Base-by-base conservation (phyloP, 2,888 invertebrate species). In the Drosophila aldrichi region DNA sequence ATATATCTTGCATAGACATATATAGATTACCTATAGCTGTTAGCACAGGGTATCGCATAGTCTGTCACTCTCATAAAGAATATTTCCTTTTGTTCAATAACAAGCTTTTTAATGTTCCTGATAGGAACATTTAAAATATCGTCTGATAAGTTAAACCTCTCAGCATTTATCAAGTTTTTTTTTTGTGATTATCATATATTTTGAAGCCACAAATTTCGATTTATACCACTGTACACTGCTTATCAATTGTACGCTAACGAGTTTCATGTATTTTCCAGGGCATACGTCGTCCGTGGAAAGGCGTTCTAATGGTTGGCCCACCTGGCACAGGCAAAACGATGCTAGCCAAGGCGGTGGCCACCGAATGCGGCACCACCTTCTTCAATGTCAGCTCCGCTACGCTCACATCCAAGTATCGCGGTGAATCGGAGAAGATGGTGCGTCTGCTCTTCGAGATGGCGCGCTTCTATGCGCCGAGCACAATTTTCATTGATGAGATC, bases 401-500 rank as follows among this genome's bases (percentile, higher is more conserved):
- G 0, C 95, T 99, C 71, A 98, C 98, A n/a, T 98, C 98, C 22
- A 99, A 99, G 93, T 99, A 98, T 93, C 95, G 98, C 62, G 99
- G 99, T n/a, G 99, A 99, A 94, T 98, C 98, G 0, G 99, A 99
- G 94, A 99, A 99, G 94, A 96, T 99, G 89, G 98, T 99, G 76
- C 95, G 98, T 70, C 93, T 99, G 58, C 94, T 99, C 0, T 99
- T 99, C 93, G 99, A 99, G 94, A 99, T 99, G 98, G 99, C 99
- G 3, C 95, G 99, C 80, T 98, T 98, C 94, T 98, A 99, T 94
- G 98, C 99, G 66, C 99, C 99, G 7, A 98, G 98, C 90, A 99
- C 99, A 64, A 99, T 99, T 89, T 99, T 99, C 93, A 98, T 99
- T 70, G 99, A 99, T 93, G 99, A 99, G 95, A 99, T 99, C 73